These are phyloP conservation scores for Caenorhabditis angaria DNA, from an alignment of 2,888 invertebrate genomes.

Conservation along the genomic window DNA sequence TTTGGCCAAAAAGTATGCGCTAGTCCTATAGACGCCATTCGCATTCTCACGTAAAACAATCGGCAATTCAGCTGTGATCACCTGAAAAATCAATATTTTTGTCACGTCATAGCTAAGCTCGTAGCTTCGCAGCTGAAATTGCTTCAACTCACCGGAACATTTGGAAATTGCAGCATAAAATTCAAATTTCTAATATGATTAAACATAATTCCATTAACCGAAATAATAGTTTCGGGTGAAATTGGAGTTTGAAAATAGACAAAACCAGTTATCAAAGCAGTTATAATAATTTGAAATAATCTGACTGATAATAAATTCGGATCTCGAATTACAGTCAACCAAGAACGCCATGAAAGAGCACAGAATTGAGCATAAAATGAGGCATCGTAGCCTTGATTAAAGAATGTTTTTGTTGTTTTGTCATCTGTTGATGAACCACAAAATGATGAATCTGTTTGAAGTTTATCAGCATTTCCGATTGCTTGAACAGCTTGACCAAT, in stretches of 20 bases:
- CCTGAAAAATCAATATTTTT: constrained; percentile 73
- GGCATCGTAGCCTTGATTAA: constrained; percentile 55
- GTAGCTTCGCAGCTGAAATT: too few relatives aligned
- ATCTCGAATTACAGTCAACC: constrained; percentile 76
- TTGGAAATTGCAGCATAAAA: constrained; percentile 78
- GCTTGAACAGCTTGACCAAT: constrained; percentile 49
- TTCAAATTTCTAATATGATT: constrained; percentile 91
- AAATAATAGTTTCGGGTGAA: constrained; percentile 78
- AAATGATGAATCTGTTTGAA: constrained; percentile 8
- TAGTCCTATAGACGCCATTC: constrained; percentile 89
- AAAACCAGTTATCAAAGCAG: constrained; percentile 79
- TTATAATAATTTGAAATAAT: constrained; percentile 82
- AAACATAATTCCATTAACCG: constrained; percentile 90
- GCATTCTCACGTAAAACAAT: constrained; percentile 88
- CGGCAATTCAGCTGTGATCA: constrained; percentile 86
- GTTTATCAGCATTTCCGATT: constrained; percentile 43
- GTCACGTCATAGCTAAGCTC: constrained; percentile 74
- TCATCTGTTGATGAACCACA: constrained; percentile 13
- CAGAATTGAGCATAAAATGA: constrained; percentile 47
- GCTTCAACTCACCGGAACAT: constrained; percentile 47
- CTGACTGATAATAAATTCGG: constrained; percentile 87
- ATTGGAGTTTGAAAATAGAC: constrained; percentile 80
- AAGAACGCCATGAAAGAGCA: constrained; percentile 77
- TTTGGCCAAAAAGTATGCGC: constrained; percentile 86
- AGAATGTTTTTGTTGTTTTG: constrained; percentile 51